Conservation (phyloP, 2,888 invertebrate species). For the Pocota personata region DNA sequence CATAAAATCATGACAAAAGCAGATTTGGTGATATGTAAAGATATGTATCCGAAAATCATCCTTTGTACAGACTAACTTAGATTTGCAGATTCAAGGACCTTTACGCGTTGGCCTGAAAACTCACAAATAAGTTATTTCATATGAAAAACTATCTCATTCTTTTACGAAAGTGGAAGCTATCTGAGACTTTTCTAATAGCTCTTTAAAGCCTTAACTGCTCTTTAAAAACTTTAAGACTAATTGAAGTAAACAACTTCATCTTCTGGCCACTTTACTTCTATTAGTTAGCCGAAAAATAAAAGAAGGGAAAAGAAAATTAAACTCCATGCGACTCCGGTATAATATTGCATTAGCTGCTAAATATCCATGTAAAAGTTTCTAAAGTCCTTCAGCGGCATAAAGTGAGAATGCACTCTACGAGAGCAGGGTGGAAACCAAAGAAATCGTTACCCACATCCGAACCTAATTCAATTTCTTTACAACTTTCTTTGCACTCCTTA, state of each 20-base stretch:
- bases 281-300: neutral
- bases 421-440: conserved; percentile 2
- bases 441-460: conserved; percentile 50
- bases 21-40: too few relatives aligned
- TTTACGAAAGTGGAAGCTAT: too few relatives aligned
- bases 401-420: conserved; percentile 12
- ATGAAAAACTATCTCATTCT: too few relatives aligned
- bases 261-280: neutral
- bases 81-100: too few relatives aligned
- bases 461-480: conserved; percentile 72
- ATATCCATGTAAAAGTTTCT: conserved; percentile 40
- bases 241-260: neutral
- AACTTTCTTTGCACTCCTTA: conserved; percentile 53
- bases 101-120: too few relatives aligned
- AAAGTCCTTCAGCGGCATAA: neutral
- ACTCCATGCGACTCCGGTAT: neutral
- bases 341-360: conserved; percentile 45
- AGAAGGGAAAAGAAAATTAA: neutral
- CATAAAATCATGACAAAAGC: too few relatives aligned
- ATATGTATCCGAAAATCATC: too few relatives aligned
- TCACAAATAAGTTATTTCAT: too few relatives aligned
- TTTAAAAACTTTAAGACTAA: neutral
- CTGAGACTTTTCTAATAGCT: neutral
- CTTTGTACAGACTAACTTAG: too few relatives aligned
- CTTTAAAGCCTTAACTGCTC: neutral